Evolutionary conservation across 2,113 vertebrate genomes (phyloP).

Genomic region (Arenaria interpres): DNA sequence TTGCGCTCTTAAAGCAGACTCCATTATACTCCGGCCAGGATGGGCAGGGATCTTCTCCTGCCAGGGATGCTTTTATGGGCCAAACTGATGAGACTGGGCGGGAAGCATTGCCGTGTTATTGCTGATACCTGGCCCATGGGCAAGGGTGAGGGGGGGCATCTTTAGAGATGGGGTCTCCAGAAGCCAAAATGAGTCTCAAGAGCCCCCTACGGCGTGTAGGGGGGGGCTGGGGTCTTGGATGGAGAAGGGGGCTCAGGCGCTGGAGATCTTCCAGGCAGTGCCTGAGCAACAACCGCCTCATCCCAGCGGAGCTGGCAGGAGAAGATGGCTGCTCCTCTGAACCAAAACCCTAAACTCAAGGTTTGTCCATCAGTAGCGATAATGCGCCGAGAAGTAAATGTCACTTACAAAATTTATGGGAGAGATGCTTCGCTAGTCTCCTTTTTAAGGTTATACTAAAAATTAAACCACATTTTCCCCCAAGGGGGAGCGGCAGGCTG

Average conservation of each 20-base stretch:
- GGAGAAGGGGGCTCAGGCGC: neutral
- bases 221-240: neutral
- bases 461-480: constrained; percentile 35
- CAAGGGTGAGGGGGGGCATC: neutral
- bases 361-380: neutral
- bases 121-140: neutral
- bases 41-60: neutral
- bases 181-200: neutral
- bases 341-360: neutral
- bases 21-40: neutral
- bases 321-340: neutral
- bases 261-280: neutral
- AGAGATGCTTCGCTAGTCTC: constrained; percentile 11
- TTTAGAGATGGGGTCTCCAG: neutral
- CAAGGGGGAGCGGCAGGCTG: constrained; percentile 2
- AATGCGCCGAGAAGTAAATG: neutral
- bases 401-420: constrained; percentile 55
- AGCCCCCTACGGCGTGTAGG: neutral
- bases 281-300: neutral
- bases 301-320: neutral
- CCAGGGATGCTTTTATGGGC: neutral
- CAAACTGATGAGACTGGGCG: neutral
- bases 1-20: neutral
- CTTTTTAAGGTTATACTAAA: constrained; percentile 68
- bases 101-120: neutral